phyloP scores from a whole-genome alignment of 2,113 vertebrate genomes.

The Leptobrachium leishanense region DNA sequence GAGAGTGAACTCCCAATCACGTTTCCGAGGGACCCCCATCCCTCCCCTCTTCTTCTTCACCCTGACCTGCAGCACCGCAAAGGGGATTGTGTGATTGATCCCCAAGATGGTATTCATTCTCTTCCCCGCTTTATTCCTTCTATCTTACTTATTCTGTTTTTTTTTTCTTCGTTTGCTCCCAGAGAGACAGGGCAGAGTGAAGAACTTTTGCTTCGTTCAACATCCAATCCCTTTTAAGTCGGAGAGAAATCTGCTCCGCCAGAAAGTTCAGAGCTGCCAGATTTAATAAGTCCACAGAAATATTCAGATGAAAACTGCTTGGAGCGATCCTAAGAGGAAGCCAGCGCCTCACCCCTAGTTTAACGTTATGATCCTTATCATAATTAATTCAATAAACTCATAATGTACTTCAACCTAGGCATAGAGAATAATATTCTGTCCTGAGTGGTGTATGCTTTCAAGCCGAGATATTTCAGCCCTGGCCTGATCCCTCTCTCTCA shows the following conservation, averaged over 20 bases:
- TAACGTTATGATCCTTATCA: conserved; percentile 99
- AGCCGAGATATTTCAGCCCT: conserved; percentile 81
- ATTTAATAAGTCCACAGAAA: conserved; percentile 92
- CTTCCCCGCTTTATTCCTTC: conserved; percentile 45
- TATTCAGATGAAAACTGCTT: conserved; percentile 92
- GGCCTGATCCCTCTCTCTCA: conserved; percentile 80
- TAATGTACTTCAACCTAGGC: conserved; percentile 96
- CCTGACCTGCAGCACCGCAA: conserved; percentile 43
- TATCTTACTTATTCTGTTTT: conserved; percentile 43
- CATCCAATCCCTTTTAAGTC: conserved; percentile 93
- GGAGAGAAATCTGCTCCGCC: conserved; percentile 90
- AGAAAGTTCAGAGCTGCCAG: conserved; percentile 98
- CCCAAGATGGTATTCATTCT: conserved; percentile 48
- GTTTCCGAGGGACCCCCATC: conserved; percentile 40
- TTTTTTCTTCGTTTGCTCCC: conserved; percentile 40
- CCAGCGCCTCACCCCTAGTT: conserved; percentile 94
- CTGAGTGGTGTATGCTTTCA: conserved; percentile 89
- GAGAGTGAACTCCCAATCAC: conserved; percentile 47
- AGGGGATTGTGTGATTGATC: conserved; percentile 47
- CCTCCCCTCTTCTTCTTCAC: conserved; percentile 40
- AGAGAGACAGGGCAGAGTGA: conserved; percentile 55
- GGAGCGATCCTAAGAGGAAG: conserved; percentile 86
- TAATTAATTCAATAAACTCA: conserved; percentile 99
- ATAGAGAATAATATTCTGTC: conserved; percentile 86
- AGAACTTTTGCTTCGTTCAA: conserved; percentile 85